A percentile compares a stretch with the other conserved stretches of the same genome.
Evolutionary conservation across 2,113 vertebrate species (phyloP).

Genomic region (Urocynchramus pylzowi): DNA sequence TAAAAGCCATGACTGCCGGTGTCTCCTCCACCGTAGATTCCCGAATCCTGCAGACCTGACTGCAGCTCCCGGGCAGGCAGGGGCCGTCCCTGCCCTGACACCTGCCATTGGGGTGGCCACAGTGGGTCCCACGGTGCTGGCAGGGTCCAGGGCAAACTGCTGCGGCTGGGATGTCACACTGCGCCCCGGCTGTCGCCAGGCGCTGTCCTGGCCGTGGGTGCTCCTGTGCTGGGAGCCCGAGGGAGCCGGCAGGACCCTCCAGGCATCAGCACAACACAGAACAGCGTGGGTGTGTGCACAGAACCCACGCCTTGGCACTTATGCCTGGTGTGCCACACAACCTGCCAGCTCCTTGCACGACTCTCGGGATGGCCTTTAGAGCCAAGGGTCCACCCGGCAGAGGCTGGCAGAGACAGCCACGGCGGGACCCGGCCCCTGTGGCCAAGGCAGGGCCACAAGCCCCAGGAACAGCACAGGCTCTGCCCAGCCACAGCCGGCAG

Average conservation of each 20-base stretch:
- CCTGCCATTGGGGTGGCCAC: fast-evolving
- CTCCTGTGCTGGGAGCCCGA: not conserved
- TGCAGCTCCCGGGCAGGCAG: fast-evolving
- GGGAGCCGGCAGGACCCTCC: not conserved
- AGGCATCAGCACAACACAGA: not conserved
- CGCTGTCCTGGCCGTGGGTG: fast-evolving
- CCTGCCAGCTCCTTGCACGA: fast-evolving
- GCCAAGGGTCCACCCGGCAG: fast-evolving
- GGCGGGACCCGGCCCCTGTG: not conserved
- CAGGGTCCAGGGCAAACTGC: not conserved
- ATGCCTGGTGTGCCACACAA: fast-evolving
- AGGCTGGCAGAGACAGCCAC: not conserved
- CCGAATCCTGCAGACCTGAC: not conserved
- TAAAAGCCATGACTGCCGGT: not conserved
- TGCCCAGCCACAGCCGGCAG: not conserved
- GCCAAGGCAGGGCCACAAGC: not conserved
- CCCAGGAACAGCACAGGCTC: not conserved
- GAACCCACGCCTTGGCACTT: not conserved
- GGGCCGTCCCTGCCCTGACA: not conserved
- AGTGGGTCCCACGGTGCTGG: fast-evolving
- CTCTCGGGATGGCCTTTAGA: not conserved
- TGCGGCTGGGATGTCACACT: fast-evolving
- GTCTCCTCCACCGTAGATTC: not conserved
- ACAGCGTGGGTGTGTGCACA: fast-evolving
- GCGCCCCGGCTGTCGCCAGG: fast-evolving